Conservation (phyloP, 2,797 vertebrate genomes). For the Anolis apletophallus region DNA sequence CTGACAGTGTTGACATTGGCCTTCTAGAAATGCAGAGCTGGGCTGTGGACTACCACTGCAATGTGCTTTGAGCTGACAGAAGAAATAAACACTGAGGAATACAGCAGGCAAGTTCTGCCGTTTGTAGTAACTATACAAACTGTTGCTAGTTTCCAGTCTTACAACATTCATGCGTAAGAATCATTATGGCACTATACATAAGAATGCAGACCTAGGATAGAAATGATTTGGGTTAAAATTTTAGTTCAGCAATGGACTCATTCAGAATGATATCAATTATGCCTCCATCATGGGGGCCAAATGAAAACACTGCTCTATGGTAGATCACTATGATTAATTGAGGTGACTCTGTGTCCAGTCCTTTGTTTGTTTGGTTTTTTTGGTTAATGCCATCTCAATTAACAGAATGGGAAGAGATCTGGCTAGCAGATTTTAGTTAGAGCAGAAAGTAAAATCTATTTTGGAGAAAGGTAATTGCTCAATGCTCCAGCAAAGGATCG, state of each 20-base stretch:
- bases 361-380: too few species aligned
- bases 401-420: neutral
- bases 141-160: neutral
- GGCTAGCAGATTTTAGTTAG: neutral
- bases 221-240: neutral
- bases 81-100: slow-evolving; percentile 36
- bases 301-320: neutral
- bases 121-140: slow-evolving; percentile 2
- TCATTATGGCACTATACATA: neutral
- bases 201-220: neutral
- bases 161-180: neutral
- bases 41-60: neutral
- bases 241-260: neutral
- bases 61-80: slow-evolving; percentile 10
- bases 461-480: neutral
- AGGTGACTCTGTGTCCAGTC: neutral
- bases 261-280: neutral
- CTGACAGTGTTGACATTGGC: neutral
- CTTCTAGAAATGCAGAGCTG: slow-evolving; percentile 29
- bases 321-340: too few species aligned
- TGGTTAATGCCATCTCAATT: neutral
- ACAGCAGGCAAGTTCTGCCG: neutral
- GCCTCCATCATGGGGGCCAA: neutral
- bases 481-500: neutral
- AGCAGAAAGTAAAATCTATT: neutral